Conservation (phyloP, 2,113 vertebrate genomes). For the Amia ocellicauda region DNA sequence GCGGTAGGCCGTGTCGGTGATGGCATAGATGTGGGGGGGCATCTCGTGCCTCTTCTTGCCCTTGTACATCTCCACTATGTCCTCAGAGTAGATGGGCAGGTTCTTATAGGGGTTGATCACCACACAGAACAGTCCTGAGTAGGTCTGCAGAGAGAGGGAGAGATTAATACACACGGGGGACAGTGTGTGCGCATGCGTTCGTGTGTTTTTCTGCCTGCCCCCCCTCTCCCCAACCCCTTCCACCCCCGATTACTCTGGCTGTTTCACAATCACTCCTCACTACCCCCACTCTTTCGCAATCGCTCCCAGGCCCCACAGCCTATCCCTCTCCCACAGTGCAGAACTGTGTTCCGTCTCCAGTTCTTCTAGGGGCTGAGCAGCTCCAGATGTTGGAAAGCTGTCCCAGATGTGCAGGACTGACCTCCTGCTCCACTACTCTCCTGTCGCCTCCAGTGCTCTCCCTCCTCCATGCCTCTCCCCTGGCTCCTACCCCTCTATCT, state of each 20-base stretch:
- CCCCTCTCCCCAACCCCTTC: not conserved
- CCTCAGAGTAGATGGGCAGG: conserved; percentile 96
- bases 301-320: too few species aligned
- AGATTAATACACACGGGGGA: not conserved
- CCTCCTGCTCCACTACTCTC: not conserved
- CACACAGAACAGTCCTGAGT: conserved; percentile 97
- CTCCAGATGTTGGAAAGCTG: too few species aligned
- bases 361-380: too few species aligned
- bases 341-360: too few species aligned
- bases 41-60: conserved; percentile 98
- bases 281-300: too few species aligned
- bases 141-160: conserved; percentile 70
- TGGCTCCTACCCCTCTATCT: not conserved
- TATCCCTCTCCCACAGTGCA: too few species aligned
- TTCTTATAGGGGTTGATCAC: conserved; percentile 99
- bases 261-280: too few species aligned
- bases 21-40: conserved; percentile 97
- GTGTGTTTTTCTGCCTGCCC: too few species aligned
- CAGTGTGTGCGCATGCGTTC: not conserved
- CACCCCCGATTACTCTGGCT: not conserved
- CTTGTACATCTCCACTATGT: conserved; percentile 99
- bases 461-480: not conserved
- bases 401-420: not conserved
- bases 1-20: conserved; percentile 94
- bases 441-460: not conserved